Evolutionary conservation across 2,888 invertebrate genomes (phyloP), one percentile per base, ranked within the genome.

Genomic region (Cosmopolites sordidus): DNA sequence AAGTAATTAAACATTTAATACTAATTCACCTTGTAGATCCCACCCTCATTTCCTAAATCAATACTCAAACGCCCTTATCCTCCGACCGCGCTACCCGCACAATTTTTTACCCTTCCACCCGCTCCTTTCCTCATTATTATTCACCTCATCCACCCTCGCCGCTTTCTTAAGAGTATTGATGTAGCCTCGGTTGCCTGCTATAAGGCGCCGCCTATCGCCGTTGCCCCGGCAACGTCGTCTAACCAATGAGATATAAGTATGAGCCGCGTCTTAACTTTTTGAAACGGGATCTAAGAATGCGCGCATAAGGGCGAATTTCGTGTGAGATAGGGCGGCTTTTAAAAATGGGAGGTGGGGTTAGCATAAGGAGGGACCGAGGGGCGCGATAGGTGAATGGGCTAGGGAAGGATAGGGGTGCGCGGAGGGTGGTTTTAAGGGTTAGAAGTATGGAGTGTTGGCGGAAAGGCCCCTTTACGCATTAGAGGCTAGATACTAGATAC

Each of bases 201-300:
- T 49, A 56, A 57, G 59, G 59, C 59, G 59, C 56, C 59, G 54
- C 59, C 58, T 51, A 51, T 50, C 58, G 52, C 49, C 65, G 71
- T 71, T 63, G 62, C 70, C 71, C 63, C 67, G 71, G 71, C 69
- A 69, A 72, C 72, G 61, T 60, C 61, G 60, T 61, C 66, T 68
- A 69, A 69, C 72, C 72, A 72, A 72, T 72, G 69, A 70, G 70
- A 71, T 65, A 70, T 71, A 71, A 72, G 71, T 71, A 70, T 71
- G 63, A 46, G 45, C 61, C 65, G 65, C 70, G 69, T 72, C 72
- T 72, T 72, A 72, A 58, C 58, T 58, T 58, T 58, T 58, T 68
- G 64, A 65, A 64, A 60, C 61, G 65, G 66, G 66, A 67, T 66
- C 65, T 66, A 68, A 66, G 64, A 60, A 63, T 62, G 62, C 63